These are phyloP conservation scores for Chrysemys picta DNA, from an alignment of 2,113 vertebrate genomes.

Conservation along the genomic window DNA sequence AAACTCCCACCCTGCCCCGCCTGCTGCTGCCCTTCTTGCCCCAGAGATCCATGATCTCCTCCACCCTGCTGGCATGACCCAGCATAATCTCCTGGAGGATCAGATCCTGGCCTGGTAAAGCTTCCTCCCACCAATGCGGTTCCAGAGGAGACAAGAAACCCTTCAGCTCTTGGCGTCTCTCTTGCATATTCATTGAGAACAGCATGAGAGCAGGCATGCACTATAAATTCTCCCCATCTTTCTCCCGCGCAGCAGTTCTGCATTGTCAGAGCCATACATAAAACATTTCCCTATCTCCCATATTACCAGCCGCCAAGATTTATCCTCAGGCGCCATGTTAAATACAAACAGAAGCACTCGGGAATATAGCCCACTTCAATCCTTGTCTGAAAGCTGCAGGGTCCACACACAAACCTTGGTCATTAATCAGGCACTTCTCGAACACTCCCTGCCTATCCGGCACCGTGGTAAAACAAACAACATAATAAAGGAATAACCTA, in stretches of 20 bases:
- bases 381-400: neutral
- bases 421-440: neutral
- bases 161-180: neutral
- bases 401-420: neutral
- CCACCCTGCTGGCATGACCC: accelerated
- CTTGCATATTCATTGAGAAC: slow-evolving; percentile 18
- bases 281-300: slow-evolving; percentile 31
- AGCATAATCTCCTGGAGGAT: neutral
- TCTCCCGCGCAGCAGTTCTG: accelerated
- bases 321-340: slow-evolving; percentile 12
- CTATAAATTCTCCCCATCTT: slow-evolving; percentile 46
- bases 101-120: neutral
- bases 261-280: neutral
- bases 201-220: accelerated
- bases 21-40: neutral
- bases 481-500: neutral
- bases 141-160: neutral
- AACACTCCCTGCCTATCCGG: neutral
- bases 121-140: accelerated
- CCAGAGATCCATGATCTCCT: neutral
- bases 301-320: slow-evolving; percentile 19
- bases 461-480: too few relatives aligned
- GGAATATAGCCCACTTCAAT: neutral
- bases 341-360: slow-evolving; percentile 1
- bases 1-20: neutral